Conservation (phyloP, 2,888 invertebrate genomes). For the Eristalinus sepulchralis region DNA sequence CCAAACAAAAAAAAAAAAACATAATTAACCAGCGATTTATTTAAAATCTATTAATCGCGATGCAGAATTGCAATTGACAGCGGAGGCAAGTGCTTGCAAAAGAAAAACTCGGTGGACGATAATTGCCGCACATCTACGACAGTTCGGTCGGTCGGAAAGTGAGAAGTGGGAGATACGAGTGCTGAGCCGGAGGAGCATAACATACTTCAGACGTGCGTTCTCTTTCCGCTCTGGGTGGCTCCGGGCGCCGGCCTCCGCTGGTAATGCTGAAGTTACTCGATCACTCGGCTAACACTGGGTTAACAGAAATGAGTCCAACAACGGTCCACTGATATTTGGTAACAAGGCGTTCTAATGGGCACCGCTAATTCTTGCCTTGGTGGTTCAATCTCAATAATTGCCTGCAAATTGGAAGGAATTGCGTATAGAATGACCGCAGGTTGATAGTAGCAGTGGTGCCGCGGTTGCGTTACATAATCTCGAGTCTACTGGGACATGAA, state of each 20-base stretch:
- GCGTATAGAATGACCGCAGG: not conserved
- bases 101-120: not conserved
- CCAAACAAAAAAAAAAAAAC: not conserved
- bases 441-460: not conserved
- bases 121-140: not conserved
- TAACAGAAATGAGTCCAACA: not conserved
- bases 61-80: constrained; percentile 32
- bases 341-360: not conserved
- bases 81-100: constrained; percentile 16
- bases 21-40: not conserved
- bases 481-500: too few relatives aligned
- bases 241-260: not conserved
- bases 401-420: not conserved
- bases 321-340: constrained; percentile 2
- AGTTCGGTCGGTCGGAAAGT: not conserved
- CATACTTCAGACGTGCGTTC: constrained; percentile 13
- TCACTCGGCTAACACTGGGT: not conserved
- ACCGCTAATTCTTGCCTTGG: not conserved
- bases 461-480: too few relatives aligned
- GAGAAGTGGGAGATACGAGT: constrained; percentile 12
- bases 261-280: constrained; percentile 3
- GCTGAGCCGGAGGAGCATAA: not conserved
- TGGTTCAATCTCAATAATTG: not conserved
- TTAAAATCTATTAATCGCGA: constrained; percentile 3
- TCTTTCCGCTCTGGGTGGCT: not conserved